A percentile compares a stretch with the other conserved stretches of the same genome.
Evolutionary conservation across 2,888 invertebrate species (phyloP).

Genomic region (Spisula subtruncata): DNA sequence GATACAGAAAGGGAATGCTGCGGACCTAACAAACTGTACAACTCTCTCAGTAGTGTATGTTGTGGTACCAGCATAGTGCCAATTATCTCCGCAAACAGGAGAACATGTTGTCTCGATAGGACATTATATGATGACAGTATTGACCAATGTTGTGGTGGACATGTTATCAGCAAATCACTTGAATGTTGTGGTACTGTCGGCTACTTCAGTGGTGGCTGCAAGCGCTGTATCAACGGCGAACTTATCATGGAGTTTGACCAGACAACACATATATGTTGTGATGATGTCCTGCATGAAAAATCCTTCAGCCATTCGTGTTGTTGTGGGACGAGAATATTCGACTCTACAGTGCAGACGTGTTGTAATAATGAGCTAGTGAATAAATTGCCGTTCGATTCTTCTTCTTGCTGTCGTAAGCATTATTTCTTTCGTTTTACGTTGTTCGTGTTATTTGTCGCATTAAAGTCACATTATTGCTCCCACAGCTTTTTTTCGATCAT

Average conservation of each 20-base stretch:
- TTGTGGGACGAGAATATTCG: constrained; percentile 17
- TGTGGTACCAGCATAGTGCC: not conserved
- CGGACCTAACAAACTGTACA: not conserved
- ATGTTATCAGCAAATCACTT: constrained; percentile 19
- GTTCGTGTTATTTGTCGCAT: too few species aligned
- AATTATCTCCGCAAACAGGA: not conserved
- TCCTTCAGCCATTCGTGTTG: not conserved
- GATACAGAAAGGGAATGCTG: not conserved
- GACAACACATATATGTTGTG: constrained; percentile 47
- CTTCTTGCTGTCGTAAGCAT: constrained; percentile 34
- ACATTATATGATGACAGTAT: not conserved
- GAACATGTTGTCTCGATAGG: not conserved
- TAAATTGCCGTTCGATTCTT: not conserved
- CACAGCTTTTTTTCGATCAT: too few species aligned
- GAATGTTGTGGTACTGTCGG: constrained; percentile 14
- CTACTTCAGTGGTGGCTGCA: not conserved
- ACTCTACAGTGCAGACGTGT: not conserved
- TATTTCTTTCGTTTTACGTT: too few species aligned
- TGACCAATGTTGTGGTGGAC: constrained; percentile 34
- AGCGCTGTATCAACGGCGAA: not conserved
- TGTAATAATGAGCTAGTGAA: not conserved
- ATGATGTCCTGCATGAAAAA: constrained; percentile 33
- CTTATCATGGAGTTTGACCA: not conserved
- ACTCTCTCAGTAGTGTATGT: not conserved
- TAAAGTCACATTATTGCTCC: too few species aligned